A percentile compares a stretch with the other conserved stretches of the same genome.
phyloP scores from a whole-genome alignment of 2,888 invertebrate species.

The Nysson spinosus region DNA sequence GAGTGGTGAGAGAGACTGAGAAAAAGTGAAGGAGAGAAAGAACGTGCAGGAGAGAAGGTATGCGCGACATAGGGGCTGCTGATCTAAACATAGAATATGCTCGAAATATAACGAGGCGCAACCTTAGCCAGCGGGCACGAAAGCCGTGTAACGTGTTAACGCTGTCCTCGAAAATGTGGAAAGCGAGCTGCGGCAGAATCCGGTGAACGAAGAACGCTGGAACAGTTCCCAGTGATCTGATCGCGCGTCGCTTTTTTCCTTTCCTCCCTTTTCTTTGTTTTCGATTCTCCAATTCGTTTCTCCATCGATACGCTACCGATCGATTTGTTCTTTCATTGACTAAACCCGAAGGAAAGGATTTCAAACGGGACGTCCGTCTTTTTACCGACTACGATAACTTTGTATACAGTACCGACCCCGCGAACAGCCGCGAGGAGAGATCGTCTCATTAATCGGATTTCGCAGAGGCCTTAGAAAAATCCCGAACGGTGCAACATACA shows the following conservation, averaged over 20 bases:
- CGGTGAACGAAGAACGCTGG: slow-evolving; percentile 29
- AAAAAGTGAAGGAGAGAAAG: not conserved
- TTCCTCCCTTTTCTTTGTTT: too few relatives aligned
- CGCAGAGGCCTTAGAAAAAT: slow-evolving; percentile 67
- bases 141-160: slow-evolving; percentile 24
- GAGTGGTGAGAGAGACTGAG: not conserved
- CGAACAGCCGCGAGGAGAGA: slow-evolving; percentile 15
- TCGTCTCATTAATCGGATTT: slow-evolving; percentile 61
- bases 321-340: not conserved
- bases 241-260: slow-evolving; percentile 4
- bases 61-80: slow-evolving; percentile 46
- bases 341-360: not conserved
- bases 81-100: slow-evolving; percentile 74
- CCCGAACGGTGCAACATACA: slow-evolving; percentile 22
- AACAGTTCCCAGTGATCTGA: slow-evolving; percentile 7
- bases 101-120: slow-evolving; percentile 74
- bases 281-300: too few relatives aligned
- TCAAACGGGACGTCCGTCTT: not conserved
- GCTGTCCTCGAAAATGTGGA: slow-evolving; percentile 44
- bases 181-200: slow-evolving; percentile 36
- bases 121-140: slow-evolving; percentile 61
- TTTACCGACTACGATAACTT: slow-evolving; percentile 8
- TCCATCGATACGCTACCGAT: slow-evolving; percentile 5
- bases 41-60: slow-evolving; percentile 1
- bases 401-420: slow-evolving; percentile 2